A percentile compares a stretch with the other conserved stretches of the same genome.
Evolutionary conservation across 2,888 invertebrate species (phyloP).

Genomic region (Empis livida): DNA sequence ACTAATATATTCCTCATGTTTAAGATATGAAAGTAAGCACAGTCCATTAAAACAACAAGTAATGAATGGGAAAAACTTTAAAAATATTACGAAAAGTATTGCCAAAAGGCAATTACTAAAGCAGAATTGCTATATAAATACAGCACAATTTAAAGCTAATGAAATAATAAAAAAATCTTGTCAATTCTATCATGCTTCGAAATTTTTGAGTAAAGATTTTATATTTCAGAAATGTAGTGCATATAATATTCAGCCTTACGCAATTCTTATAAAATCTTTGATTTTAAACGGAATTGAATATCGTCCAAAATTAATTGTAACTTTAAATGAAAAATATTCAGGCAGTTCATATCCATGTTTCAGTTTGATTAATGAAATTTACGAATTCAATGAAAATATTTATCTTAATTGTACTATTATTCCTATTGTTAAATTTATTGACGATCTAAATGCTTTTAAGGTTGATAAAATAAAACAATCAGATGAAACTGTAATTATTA

Average conservation of each 20-base stretch:
- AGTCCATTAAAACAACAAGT: slow-evolving; percentile 3
- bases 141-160: background rate
- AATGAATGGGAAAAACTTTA: slow-evolving; percentile 1
- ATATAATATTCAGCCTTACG: background rate
- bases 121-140: slow-evolving; percentile 2
- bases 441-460: slow-evolving; percentile 4
- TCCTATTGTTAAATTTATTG: background rate
- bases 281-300: background rate
- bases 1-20: background rate
- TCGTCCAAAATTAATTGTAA: background rate
- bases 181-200: background rate
- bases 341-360: background rate
- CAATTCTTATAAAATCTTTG: background rate
- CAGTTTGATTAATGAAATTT: slow-evolving; percentile 1
- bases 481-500: background rate
- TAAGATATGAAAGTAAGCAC: slow-evolving; percentile 5
- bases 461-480: background rate
- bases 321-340: background rate
- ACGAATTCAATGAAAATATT: slow-evolving; percentile 1
- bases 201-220: slow-evolving; percentile 1
- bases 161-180: background rate
- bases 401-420: slow-evolving; percentile 2
- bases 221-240: background rate
- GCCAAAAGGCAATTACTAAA: slow-evolving; percentile 2
- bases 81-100: slow-evolving; percentile 5